Percentiles rank a stretch among this genome's conserved stretches.
Conservation (phyloP, 2,113 vertebrate genomes). For the Serilophus lunatus region DNA sequence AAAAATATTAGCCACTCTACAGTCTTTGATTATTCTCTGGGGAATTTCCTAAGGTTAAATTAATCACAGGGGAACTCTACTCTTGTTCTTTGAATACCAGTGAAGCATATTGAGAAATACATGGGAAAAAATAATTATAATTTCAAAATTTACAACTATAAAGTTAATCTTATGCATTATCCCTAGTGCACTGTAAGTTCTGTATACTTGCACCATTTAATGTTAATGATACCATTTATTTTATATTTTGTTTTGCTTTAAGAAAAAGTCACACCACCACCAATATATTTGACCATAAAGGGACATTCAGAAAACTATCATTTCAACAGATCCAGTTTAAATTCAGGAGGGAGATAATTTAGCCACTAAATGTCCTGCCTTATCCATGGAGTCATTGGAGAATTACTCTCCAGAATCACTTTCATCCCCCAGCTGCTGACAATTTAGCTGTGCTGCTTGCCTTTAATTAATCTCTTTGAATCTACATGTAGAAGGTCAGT, state of each 20-base stretch:
- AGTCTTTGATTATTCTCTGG: slow-evolving; percentile 49
- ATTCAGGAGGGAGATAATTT: slow-evolving; percentile 46
- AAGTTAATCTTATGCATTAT: slow-evolving; percentile 34
- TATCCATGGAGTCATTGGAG: background rate
- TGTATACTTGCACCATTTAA: slow-evolving; percentile 3
- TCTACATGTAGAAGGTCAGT: slow-evolving; percentile 32
- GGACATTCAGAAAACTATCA: background rate
- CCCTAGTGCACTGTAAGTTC: slow-evolving; percentile 8
- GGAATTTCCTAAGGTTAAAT: slow-evolving; percentile 56
- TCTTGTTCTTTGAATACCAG: slow-evolving; percentile 30
- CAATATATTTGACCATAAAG: background rate
- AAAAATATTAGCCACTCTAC: slow-evolving; percentile 38
- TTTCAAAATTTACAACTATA: slow-evolving; percentile 32
- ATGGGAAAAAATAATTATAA: slow-evolving; percentile 32
- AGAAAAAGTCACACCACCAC: background rate
- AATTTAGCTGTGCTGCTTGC: slow-evolving; percentile 26
- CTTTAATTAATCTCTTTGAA: slow-evolving; percentile 58
- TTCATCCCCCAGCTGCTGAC: slow-evolving; percentile 53
- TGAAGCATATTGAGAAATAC: slow-evolving; percentile 41
- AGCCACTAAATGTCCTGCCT: slow-evolving; percentile 29
- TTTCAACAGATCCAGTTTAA: background rate
- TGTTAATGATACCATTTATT: slow-evolving; percentile 10
- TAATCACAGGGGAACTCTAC: slow-evolving; percentile 40
- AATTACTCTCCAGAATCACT: slow-evolving; percentile 13
- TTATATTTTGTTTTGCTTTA: slow-evolving; percentile 20